phyloP scores from a whole-genome alignment of 2,888 invertebrate genomes.

The Lasioglossum figueresi region DNA sequence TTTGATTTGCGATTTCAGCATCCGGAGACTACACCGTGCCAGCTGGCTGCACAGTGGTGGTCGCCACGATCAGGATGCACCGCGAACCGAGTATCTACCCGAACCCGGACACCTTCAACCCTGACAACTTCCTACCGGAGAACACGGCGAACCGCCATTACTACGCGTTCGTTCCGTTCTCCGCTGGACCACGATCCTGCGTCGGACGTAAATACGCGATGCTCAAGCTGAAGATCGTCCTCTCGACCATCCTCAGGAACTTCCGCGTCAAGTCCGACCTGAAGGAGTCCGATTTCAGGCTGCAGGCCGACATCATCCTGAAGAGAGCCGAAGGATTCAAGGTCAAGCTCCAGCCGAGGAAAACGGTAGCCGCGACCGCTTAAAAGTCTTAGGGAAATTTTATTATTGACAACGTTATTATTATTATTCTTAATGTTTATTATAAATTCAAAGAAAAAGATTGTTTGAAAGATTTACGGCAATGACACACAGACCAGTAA shows the following conservation, averaged over 20 bases:
- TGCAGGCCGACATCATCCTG: conserved; percentile 90
- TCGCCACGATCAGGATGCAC: conserved; percentile 89
- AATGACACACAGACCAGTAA: neutral
- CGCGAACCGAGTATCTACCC: conserved; percentile 88
- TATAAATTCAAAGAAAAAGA: neutral
- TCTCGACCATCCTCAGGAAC: conserved; percentile 89
- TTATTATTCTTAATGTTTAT: neutral
- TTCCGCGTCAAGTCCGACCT: conserved; percentile 87
- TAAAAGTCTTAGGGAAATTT: conserved; percentile 25
- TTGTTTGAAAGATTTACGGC: neutral
- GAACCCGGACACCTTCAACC: conserved; percentile 90
- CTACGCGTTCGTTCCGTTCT: conserved; percentile 92
- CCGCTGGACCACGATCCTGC: conserved; percentile 92
- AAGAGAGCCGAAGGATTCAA: conserved; percentile 91
- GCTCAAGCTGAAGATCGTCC: conserved; percentile 90
- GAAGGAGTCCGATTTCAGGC: conserved; percentile 88
- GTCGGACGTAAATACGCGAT: conserved; percentile 93
- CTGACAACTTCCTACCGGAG: conserved; percentile 92
- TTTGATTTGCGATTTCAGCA: conserved; percentile 79
- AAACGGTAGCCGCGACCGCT: conserved; percentile 64
- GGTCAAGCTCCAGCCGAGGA: conserved; percentile 79
- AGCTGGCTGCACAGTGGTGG: conserved; percentile 89
- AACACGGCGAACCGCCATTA: conserved; percentile 90
- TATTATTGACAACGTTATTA: neutral
- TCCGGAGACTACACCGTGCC: conserved; percentile 88